Base-by-base conservation (phyloP, 2,797 vertebrate genomes). In the Gymnopithys bicolor region DNA sequence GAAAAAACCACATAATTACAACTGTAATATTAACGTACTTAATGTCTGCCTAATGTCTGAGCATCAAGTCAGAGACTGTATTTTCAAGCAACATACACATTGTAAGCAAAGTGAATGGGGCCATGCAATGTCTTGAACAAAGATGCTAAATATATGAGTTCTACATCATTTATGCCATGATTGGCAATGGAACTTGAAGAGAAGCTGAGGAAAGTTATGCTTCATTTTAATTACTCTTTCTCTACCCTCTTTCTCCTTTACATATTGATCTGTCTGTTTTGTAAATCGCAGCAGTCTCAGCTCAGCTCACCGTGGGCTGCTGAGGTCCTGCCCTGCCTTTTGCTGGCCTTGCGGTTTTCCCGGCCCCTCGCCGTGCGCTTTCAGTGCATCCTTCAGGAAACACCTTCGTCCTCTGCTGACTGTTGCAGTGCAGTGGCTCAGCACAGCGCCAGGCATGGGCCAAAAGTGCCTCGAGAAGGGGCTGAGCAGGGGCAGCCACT, bases 41-140 rank as follows among this genome's bases (percentile, higher is more conserved):
- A 91, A 96, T 84, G 93, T 92, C 92, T 96, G 95, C 67, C 92
- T 96, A 84, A 91, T 87, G 89, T 94, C 93, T 96, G 82, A 90
- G 81, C 87, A 51, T 63, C 87, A 62, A 96, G 77, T 94, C 74
- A 87, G 84, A 94, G 92, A 85, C 92, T 64, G 10, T 91, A 33
- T 96, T 95, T 95, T 86, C 64, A 78, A 83, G 59, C 73, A 90
- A 14, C 48, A 27, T 25, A 82, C 69, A 84, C 75, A 89, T 74
- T 84, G 80, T 84, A 94, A 95, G 85, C 81, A 87, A 90, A 94
- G 85, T 58, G 3, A 81, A 84, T 78, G 55, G 45, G 33, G 56
- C 60, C 63, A 33, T 2, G 0, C 63, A 27, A 0, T 51, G 43
- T 83, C 83, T 86, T 62, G 56, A 82, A 64, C 84, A 81, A 71